Conservation (phyloP, 1,140 invertebrate species). For the Lepidurus couesii region DNA sequence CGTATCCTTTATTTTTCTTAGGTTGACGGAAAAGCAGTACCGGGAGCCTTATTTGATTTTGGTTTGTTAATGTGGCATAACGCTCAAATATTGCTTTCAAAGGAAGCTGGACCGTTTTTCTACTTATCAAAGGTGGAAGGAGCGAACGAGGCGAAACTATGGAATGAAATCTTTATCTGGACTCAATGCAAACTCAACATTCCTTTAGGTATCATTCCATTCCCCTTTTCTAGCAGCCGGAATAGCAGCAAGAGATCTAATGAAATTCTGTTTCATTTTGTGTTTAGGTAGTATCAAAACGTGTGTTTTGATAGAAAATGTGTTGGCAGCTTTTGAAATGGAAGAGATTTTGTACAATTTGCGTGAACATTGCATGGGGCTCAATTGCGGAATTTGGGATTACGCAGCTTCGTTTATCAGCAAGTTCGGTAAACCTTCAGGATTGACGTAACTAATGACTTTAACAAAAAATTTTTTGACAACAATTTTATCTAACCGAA, state of each 20-base stretch:
- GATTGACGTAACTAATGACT: neutral
- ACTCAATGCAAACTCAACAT: constrained; percentile 53
- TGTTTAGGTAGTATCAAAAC: constrained; percentile 58
- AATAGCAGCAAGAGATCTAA: neutral
- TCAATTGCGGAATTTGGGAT: constrained; percentile 72
- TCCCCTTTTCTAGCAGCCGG: too few relatives aligned
- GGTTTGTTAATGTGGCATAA: constrained; percentile 62
- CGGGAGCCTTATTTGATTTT: constrained; percentile 63
- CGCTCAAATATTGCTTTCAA: constrained; percentile 49
- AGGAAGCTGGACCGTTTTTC: constrained; percentile 56
- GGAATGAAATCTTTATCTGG: constrained; percentile 69
- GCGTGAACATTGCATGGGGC: constrained; percentile 59
- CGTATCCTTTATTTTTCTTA: constrained; percentile 37
- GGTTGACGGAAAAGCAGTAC: constrained; percentile 59
- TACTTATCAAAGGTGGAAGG: constrained; percentile 65
- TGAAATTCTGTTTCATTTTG: neutral
- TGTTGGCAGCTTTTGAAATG: constrained; percentile 61
- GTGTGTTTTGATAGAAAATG: constrained; percentile 66
- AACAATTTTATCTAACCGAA: too few relatives aligned
- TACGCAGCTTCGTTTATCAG: constrained; percentile 65
- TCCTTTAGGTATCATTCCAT: constrained; percentile 42
- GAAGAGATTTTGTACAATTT: constrained; percentile 63
- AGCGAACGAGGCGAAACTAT: constrained; percentile 56
- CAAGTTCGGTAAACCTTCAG: constrained; percentile 54
- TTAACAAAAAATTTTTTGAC: too few relatives aligned